Evolutionary conservation across 2,888 invertebrate species (phyloP), one percentile per base, ranked within the genome.

Genomic region (Rhamphomyia laevipes): DNA sequence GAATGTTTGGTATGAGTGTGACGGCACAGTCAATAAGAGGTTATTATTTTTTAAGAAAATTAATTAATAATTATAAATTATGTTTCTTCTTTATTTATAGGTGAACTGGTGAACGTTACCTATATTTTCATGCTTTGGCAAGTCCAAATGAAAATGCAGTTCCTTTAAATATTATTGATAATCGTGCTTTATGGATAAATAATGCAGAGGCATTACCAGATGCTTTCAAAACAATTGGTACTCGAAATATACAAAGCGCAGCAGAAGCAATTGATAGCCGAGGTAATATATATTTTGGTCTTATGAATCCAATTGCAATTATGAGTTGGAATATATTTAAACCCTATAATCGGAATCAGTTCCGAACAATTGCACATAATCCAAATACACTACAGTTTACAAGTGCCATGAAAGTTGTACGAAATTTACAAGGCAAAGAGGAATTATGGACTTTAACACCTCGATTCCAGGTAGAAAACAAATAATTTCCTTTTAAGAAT

Each of bases 371-470:
- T 21, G 77, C 78, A 6, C 61, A 74, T 7, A 74, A 84, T 58
- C 62, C 66, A 23, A 70, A 75, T 50, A 77, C 77, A 0, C 63
- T 87, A 47, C 84, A 86, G 59, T 87, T 87, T 61, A 76, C 80
- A 1, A 82, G 82, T 58, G 86, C 86, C n/a, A 64, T 86, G 45
- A 87, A 87, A 70, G 72, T 85, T 2, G 73, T 81, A 12, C 74
- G 72, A 37, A 77, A 77, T 51, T 57, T 65, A 1, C 67, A 68
- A 50, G 75, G 74, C 2, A 68, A 72, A 49, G 77, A 84, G 60
- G 80, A 83, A 57, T 65, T 86, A 2, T 84, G 82, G 82, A 69
- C 81, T 21, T 50, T 83, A 2, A 82, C 85, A 0, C 78, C 78
- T 43, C 76, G 82, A 50, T 83, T 80, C 63, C 85, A 87, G 65